Conservation (phyloP, 2,797 vertebrate genomes). For the Anolis apletophallus region DNA sequence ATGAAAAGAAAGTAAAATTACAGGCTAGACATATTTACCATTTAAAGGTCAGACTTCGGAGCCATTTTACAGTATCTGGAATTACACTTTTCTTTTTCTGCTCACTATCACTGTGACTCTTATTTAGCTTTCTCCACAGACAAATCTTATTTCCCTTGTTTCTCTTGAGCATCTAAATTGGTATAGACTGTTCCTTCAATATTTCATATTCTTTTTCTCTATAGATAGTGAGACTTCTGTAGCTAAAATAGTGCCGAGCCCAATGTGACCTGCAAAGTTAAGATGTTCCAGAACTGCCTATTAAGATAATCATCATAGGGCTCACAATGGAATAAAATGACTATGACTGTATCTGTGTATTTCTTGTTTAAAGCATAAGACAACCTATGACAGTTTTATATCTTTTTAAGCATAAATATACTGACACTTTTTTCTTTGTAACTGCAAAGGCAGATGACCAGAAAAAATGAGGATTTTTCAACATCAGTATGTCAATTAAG, state of each 20-base stretch:
- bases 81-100: not conserved
- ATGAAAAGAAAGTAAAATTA: not conserved
- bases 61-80: not conserved
- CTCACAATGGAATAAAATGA: not conserved
- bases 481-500: slow-evolving; percentile 12
- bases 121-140: not conserved
- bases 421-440: not conserved
- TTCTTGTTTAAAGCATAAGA: no score
- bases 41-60: not conserved
- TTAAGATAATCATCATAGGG: not conserved
- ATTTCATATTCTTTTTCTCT: not conserved
- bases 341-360: not conserved
- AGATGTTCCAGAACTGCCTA: not conserved
- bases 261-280: slow-evolving; percentile 3
- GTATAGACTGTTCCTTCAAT: not conserved
- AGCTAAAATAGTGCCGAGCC: not conserved
- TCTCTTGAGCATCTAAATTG: not conserved
- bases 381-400: no score
- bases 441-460: slow-evolving; percentile 21
- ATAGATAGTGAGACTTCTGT: not conserved
- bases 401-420: no score
- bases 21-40: not conserved
- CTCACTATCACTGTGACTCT: not conserved
- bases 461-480: slow-evolving; percentile 44
- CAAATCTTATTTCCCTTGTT: not conserved